Evolutionary conservation across 2,113 vertebrate genomes (phyloP).

Genomic region (Nerophis lumbriciformis): DNA sequence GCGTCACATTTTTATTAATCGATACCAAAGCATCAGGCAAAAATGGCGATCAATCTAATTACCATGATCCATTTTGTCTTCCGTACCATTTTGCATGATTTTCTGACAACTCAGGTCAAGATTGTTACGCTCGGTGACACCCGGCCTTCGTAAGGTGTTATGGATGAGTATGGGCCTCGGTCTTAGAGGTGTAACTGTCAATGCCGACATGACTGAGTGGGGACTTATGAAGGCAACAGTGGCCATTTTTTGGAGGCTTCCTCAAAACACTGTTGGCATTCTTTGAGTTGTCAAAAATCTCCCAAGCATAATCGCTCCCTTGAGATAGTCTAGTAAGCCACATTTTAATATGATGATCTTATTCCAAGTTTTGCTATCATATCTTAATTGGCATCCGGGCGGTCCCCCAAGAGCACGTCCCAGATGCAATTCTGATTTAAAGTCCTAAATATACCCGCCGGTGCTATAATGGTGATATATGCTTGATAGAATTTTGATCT

Average conservation of each 20-base stretch:
- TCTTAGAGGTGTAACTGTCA: neutral
- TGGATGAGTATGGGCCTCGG: constrained; percentile 4
- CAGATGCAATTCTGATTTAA: constrained; percentile 11
- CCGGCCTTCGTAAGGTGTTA: constrained; percentile 10
- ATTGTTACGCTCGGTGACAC: neutral
- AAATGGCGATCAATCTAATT: constrained; percentile 3
- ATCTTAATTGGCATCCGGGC: constrained; percentile 14
- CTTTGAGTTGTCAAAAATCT: neutral
- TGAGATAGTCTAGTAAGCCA: too few relatives aligned
- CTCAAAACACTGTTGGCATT: neutral
- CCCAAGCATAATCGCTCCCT: too few relatives aligned
- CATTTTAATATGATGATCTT: neutral
- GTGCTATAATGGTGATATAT: constrained; percentile 1
- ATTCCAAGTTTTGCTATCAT: neutral
- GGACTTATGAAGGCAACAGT: neutral
- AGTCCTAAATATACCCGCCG: constrained; percentile 4
- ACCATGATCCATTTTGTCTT: neutral
- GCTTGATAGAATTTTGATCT: constrained; percentile 36
- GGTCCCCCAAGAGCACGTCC: neutral
- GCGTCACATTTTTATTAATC: constrained; percentile 1
- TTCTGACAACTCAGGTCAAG: constrained; percentile 5
- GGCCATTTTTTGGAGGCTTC: neutral
- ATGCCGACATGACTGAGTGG: neutral
- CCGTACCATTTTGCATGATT: constrained; percentile 2
- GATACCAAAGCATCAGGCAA: neutral